Evolutionary conservation across 1,140 invertebrate genomes (phyloP), one percentile per base, ranked within the genome.

Genomic region (Drosophila miranda): DNA sequence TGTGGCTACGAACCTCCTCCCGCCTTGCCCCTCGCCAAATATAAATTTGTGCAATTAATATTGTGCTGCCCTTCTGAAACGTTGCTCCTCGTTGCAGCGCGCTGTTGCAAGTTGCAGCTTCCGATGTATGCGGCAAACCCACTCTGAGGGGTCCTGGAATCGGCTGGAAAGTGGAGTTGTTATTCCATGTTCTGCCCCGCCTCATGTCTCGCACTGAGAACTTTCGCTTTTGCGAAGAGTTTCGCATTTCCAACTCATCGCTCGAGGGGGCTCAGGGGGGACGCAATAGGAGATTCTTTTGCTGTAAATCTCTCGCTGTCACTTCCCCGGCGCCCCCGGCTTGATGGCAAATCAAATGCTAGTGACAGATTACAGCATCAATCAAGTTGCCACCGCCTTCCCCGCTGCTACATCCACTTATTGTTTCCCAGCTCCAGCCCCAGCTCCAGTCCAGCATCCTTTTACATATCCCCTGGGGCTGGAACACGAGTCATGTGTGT

Each of bases 341-440:
- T 26, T 19, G 67, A 70, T 71, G 67, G 63, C 70, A 87, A 82
- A 86, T 81, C 82, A 86, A 76, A 86, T 87, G 78, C 82, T 60
- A 77, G 81, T 86, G 77, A 86, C 82, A 81, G 76, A 86, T 80
- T 86, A 86, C 75, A 72, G 55, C 75, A 87, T 87, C 82, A 77
- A 87, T 82, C 82, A 78, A 82, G 74, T 60, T 78, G 80, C 52
- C 79, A 67, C 68, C 58, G 59, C 58, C 49, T 49, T 42, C 54
- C 16, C 30, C 34, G 23, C 23, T 26, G 23, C 23, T 5, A 26
- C 23, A 26, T 26, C 23, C 23, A 26, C 23, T 26, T 26, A 26
- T 26, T 26, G 23, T 26, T 68, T 64, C 19, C 67, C 19, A 19
- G 19, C 2, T 1, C 19, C 19, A 19, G 19, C 76, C 48, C 50